phyloP scores from a whole-genome alignment of 1,140 invertebrate species.

The Bombus breviceps region DNA sequence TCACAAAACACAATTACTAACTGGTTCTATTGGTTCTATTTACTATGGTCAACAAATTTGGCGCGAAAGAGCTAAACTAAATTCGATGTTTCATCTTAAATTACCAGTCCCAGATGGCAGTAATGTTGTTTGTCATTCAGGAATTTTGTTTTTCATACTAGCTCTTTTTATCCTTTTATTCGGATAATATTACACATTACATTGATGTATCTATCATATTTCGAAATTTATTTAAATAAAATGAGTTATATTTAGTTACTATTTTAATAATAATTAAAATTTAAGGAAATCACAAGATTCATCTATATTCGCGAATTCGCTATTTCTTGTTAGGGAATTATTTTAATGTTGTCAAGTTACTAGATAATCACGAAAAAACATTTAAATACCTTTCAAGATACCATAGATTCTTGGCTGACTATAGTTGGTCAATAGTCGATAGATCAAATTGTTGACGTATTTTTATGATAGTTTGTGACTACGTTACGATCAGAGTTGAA shows the following conservation, averaged over 20 bases:
- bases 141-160: not conserved
- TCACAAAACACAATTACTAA: not conserved
- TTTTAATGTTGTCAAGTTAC: not conserved
- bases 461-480: conserved; percentile 26
- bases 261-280: not conserved
- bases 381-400: not conserved
- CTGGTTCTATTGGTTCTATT: not conserved
- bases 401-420: not conserved
- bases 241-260: not conserved
- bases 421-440: conserved; percentile 43
- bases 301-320: not conserved
- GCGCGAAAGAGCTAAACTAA: conserved; percentile 16
- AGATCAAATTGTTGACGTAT: conserved; percentile 39
- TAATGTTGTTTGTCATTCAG: not conserved
- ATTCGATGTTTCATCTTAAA: not conserved
- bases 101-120: not conserved
- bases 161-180: not conserved
- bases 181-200: not conserved
- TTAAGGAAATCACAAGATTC: not conserved
- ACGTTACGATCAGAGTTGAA: not conserved
- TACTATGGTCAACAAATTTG: conserved; percentile 13
- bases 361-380: not conserved
- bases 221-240: not conserved
- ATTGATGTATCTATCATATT: not conserved
- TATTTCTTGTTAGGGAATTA: not conserved